phyloP scores from a whole-genome alignment of 64 coral and sea anemone species.

The Orbicella faveolata region DNA sequence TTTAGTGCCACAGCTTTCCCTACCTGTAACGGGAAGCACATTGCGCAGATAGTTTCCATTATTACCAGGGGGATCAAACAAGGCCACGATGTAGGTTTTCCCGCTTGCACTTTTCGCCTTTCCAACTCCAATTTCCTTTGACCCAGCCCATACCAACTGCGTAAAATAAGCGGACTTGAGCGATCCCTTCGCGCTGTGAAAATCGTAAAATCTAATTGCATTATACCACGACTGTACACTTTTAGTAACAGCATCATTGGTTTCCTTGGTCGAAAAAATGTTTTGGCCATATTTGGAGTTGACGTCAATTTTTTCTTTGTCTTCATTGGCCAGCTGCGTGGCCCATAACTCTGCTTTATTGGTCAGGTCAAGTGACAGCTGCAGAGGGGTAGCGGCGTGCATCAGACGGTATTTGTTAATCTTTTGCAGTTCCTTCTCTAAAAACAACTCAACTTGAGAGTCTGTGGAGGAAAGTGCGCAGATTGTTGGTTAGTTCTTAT shows the following conservation, averaged over 20 bases:
- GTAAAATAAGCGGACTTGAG: conserved; percentile 68
- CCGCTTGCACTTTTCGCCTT: conserved; percentile 61
- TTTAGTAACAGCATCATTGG: conserved; percentile 23
- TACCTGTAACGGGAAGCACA: conserved; percentile 82
- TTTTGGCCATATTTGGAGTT: conserved; percentile 85
- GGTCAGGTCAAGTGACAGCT: conserved; percentile 61
- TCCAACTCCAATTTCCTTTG: conserved; percentile 62
- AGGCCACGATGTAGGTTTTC: conserved; percentile 80
- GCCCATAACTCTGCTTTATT: conserved; percentile 69
- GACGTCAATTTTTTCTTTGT: conserved; percentile 70
- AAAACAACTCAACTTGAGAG: conserved; percentile 32
- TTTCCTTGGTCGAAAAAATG: conserved; percentile 59
- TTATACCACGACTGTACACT: conserved; percentile 87
- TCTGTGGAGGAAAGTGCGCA: not conserved
- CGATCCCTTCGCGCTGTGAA: conserved; percentile 33
- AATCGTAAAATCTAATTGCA: conserved; percentile 71
- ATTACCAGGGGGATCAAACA: conserved; percentile 76
- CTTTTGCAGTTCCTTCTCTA: conserved; percentile 51
- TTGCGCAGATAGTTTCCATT: conserved; percentile 30
- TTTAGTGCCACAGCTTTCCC: too few relatives aligned
- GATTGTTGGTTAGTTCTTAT: not conserved
- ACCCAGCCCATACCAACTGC: conserved; percentile 71
- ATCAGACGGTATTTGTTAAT: conserved; percentile 86
- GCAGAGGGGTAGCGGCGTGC: conserved; percentile 75
- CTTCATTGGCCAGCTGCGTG: conserved; percentile 54